Base-by-base conservation (phyloP, 1,140 invertebrate species). In the Vollenhovia emeryi region DNA sequence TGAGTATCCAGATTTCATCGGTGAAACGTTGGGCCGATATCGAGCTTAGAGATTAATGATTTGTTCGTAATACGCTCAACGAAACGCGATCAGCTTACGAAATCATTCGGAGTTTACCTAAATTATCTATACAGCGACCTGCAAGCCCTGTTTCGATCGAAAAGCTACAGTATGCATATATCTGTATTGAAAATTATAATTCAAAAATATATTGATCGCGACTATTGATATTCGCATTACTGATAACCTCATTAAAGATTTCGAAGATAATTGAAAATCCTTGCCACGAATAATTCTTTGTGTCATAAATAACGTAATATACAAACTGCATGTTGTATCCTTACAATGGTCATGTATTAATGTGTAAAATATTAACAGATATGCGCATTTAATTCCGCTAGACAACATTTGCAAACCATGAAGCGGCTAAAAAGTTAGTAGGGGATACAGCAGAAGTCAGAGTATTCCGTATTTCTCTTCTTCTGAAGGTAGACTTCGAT, bases 391-490 rank as follows among this genome's bases (percentile, higher is more conserved):
- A 13, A 18, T 79, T 52, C n/a, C 27, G 40, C 5, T 7, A 75
- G 43, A 36, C 21, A 43, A 13, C 18, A 79, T 7, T 11, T 15
- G 30, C 48, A 15, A 79, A 66, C 64, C 48, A 45, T n/a, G 3
- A 78, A 6, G 62, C 40, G 3, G 52, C 36, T 11, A 6, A 24
- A 5, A 75, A 86, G 9, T 24, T 74, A 8, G 5, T 75, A 24
- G 69, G 11, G 9, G 59, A 89, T 8, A 27, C 4, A 48, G 52
- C 55, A 45, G 36, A 36, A 9, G 60, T 75, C 0, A 8, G 15
- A 71, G 85, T 36, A 75, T 84, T 48, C 90, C 88, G 13, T 88
- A 91, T 74, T 89, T 91, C 59, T 89, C 59, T 89, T 89, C 18
- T 90, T 52, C 18, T 91, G 59, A 87, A 36, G 33, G 27, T 69